These are phyloP conservation scores for Neostethus bicornis DNA, from an alignment of 2,797 vertebrate genomes.

Conservation along the genomic window DNA sequence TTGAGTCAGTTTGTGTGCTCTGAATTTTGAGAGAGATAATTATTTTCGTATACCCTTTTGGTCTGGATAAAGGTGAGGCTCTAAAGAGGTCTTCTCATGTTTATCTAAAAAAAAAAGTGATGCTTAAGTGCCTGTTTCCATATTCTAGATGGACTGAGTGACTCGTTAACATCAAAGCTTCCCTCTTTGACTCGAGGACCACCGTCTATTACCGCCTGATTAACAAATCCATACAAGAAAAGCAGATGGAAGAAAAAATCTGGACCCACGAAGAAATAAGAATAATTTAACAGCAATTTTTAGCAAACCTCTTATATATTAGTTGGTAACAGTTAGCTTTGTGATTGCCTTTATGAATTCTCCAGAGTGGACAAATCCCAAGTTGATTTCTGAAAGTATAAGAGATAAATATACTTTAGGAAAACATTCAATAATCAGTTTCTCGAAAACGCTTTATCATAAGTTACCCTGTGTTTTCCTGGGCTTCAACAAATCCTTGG, in stretches of 20 bases:
- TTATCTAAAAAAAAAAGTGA: conserved; percentile 39
- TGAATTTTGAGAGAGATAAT: conserved; percentile 61
- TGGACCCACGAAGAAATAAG: conserved; percentile 31
- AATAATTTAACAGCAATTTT: conserved; percentile 35
- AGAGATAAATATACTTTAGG: conserved; percentile 18
- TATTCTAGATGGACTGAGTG: conserved; percentile 53
- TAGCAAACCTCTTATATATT: conserved; percentile 33
- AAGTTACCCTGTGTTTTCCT: conserved; percentile 22
- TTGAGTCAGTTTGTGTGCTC: conserved; percentile 72
- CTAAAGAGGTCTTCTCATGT: conserved; percentile 31
- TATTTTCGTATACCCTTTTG: conserved; percentile 33
- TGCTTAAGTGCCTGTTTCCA: conserved; percentile 74
- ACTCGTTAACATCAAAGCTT: conserved; percentile 46
- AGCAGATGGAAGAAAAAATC: conserved; percentile 54
- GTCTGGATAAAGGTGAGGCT: conserved; percentile 26
- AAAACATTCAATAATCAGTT: conserved; percentile 20
- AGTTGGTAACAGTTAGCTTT: no score
- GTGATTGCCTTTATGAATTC: conserved; percentile 41
- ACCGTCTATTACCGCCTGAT: conserved; percentile 65
- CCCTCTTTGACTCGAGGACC: conserved; percentile 35
- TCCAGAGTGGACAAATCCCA: conserved; percentile 47
- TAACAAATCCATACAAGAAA: conserved; percentile 65
- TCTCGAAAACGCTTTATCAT: conserved; percentile 26
- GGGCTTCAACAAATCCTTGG: conserved; percentile 30
- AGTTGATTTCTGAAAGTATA: conserved; percentile 25